phyloP scores from a whole-genome alignment of 2,113 vertebrate species.

The Alces alces region DNA sequence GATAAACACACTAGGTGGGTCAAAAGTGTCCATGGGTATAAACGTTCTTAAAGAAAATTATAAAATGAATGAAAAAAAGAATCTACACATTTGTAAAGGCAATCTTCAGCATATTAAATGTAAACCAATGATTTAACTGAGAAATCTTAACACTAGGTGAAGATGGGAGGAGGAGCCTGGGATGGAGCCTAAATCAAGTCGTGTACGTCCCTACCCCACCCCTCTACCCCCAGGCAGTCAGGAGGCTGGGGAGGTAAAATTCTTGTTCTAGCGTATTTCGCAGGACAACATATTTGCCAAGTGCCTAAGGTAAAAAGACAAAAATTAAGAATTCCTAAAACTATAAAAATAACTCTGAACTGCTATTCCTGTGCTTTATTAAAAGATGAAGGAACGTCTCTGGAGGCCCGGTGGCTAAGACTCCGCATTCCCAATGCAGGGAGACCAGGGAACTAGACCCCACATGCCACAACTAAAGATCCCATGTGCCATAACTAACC shows the following conservation, averaged over 20 bases:
- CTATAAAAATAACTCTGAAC: background rate
- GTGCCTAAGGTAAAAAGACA: background rate
- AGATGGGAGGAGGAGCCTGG: background rate
- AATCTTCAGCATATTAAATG: background rate
- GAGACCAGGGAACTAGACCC: background rate
- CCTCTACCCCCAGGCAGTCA: background rate
- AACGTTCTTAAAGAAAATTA: slow-evolving; percentile 12
- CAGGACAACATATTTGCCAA: background rate
- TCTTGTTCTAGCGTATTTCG: background rate
- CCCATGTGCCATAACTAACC: background rate
- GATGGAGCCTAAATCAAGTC: background rate
- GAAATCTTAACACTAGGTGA: background rate
- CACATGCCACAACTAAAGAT: background rate
- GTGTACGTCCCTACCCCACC: background rate
- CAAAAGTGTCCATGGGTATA: background rate
- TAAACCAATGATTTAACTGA: slow-evolving; percentile 6
- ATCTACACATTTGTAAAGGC: background rate
- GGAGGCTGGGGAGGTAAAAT: background rate
- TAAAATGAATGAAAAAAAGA: background rate
- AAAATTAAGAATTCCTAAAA: background rate
- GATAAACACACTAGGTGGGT: background rate
- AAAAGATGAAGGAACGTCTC: background rate
- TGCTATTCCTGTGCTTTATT: background rate
- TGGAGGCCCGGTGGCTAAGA: background rate
- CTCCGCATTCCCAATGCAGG: background rate